phyloP scores from a whole-genome alignment of 1,140 invertebrate genomes.

The Eumeta japonica region DNA sequence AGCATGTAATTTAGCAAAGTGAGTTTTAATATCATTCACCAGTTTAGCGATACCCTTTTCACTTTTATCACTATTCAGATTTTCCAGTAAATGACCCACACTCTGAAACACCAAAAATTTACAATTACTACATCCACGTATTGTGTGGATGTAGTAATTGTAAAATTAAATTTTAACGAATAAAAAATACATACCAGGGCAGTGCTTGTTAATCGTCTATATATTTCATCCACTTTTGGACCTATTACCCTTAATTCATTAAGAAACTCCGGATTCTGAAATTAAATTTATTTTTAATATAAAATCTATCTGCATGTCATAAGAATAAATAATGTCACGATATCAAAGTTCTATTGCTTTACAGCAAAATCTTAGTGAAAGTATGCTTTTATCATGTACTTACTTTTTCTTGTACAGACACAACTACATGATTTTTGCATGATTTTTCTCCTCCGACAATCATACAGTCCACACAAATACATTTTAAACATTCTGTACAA shows the following conservation, averaged over 20 bases:
- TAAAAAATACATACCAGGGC: conserved; percentile 36
- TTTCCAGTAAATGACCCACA: conserved; percentile 32
- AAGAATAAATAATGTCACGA: too few relatives aligned
- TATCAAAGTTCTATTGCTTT: too few relatives aligned
- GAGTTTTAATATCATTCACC: conserved; percentile 24
- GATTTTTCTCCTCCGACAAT: conserved; percentile 40
- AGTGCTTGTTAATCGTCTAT: conserved; percentile 39
- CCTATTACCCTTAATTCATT: conserved; percentile 24
- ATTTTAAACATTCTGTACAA: conserved; percentile 38
- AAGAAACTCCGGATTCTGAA: conserved; percentile 34
- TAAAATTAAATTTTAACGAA: too few relatives aligned
- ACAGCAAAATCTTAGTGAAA: too few relatives aligned
- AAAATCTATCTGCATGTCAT: too few relatives aligned
- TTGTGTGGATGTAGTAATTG: too few relatives aligned
- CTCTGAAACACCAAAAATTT: conserved; percentile 21
- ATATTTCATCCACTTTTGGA: conserved; percentile 39
- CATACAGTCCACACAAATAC: conserved; percentile 45
- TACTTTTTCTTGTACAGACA: conserved; percentile 36
- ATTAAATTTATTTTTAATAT: conserved; percentile 6
- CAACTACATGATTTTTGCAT: conserved; percentile 43
- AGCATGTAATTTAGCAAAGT: conserved; percentile 32
- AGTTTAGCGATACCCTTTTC: background rate
- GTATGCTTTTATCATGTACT: too few relatives aligned
- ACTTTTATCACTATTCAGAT: conserved; percentile 4
- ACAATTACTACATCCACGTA: too few relatives aligned